A percentile compares a stretch with the other conserved stretches of the same genome.
phyloP scores from a whole-genome alignment of 1,140 invertebrate genomes.

The Drosophila azteca region DNA sequence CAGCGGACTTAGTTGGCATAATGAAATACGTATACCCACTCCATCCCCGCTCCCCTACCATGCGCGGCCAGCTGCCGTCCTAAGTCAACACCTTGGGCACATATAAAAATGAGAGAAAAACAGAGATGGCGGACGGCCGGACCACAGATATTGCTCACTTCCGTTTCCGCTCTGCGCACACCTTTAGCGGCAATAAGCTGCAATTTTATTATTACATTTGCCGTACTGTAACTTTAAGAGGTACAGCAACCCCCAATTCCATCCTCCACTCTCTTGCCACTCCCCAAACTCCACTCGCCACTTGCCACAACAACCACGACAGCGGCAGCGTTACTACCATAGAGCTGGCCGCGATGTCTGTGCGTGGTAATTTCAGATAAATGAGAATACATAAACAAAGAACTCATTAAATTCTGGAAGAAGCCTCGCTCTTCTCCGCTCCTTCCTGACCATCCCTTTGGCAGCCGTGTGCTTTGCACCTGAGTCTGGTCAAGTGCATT shows the following conservation, averaged over 20 bases:
- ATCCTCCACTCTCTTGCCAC: too few relatives aligned
- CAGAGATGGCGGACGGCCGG: neutral
- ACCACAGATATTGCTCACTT: slow-evolving; percentile 38
- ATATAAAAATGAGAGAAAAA: too few relatives aligned
- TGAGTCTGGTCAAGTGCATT: slow-evolving; percentile 27
- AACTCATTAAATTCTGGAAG: slow-evolving; percentile 58
- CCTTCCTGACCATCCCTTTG: too few relatives aligned
- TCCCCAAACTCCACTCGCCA: too few relatives aligned
- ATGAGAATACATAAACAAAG: slow-evolving; percentile 70
- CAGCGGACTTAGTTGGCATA: slow-evolving; percentile 51
- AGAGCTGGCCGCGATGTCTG: slow-evolving; percentile 27
- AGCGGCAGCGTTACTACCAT: neutral
- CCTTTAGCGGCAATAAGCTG: slow-evolving; percentile 65
- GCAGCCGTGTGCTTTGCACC: too few relatives aligned
- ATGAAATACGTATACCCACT: slow-evolving; percentile 46
- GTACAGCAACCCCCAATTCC: neutral
- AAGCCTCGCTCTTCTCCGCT: neutral
- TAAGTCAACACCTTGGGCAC: slow-evolving; percentile 60
- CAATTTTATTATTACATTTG: slow-evolving; percentile 66
- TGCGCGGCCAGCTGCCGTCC: slow-evolving; percentile 23
- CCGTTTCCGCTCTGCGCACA: slow-evolving; percentile 19
- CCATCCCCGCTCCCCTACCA: neutral
- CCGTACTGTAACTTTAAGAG: slow-evolving; percentile 17
- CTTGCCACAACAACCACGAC: too few relatives aligned
- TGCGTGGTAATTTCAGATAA: slow-evolving; percentile 63